Percentiles rank a stretch among this genome's conserved stretches.
Conservation (phyloP, 2,797 vertebrate genomes). For the Poeciliopsis paucimaculata region DNA sequence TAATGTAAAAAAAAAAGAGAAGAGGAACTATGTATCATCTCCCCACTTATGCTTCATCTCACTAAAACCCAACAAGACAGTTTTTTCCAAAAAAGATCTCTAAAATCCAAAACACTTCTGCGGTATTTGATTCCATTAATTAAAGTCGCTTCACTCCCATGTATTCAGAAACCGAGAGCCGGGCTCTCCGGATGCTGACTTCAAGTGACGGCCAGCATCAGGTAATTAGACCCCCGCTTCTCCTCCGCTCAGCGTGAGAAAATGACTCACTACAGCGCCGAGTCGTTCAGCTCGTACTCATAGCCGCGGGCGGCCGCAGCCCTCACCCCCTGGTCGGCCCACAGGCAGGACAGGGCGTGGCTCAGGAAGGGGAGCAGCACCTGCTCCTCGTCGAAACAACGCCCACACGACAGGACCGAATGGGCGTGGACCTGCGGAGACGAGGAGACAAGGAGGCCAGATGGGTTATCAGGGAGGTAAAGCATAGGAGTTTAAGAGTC, state of each 20-base stretch:
- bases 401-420: constrained; percentile 75
- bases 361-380: constrained; percentile 73
- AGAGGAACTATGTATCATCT: not conserved
- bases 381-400: constrained; percentile 78
- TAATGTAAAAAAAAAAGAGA: not conserved
- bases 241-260: constrained; percentile 31
- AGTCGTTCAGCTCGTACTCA: constrained; percentile 81
- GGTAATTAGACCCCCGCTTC: constrained; percentile 74
- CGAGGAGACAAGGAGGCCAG: constrained; percentile 20
- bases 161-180: not conserved
- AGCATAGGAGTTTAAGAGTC: constrained; percentile 25
- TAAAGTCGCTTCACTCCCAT: not conserved
- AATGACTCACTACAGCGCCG: constrained; percentile 78
- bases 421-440: constrained; percentile 71
- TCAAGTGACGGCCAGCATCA: constrained; percentile 64
- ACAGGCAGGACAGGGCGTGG: constrained; percentile 75
- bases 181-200: constrained; percentile 44
- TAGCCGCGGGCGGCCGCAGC: constrained; percentile 69
- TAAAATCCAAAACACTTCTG: not conserved
- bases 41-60: not conserved
- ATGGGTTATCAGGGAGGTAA: constrained; percentile 21
- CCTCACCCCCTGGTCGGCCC: constrained; percentile 75
- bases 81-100: not conserved
- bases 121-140: not conserved
- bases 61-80: not conserved